These are phyloP conservation scores for Drosophila subpulchrella DNA, from an alignment of 1,140 invertebrate species.

Conservation along the genomic window DNA sequence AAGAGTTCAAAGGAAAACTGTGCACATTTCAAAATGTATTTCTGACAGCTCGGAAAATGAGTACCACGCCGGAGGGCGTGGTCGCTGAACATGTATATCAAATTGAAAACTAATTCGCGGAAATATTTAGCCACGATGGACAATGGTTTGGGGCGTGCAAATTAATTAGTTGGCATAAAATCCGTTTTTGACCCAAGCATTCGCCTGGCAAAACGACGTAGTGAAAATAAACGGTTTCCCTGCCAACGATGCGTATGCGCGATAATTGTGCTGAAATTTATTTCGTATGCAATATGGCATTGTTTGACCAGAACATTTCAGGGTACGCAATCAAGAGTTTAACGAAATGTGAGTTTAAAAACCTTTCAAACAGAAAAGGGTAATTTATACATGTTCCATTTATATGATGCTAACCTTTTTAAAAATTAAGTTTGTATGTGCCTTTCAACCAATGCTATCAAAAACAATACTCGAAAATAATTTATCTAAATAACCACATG, in stretches of 20 bases:
- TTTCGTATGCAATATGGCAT: background rate
- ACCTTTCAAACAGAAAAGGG: too few relatives aligned
- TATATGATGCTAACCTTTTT: too few relatives aligned
- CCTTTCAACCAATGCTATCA: too few relatives aligned
- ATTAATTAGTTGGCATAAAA: slow-evolving; percentile 61
- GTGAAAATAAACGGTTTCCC: background rate
- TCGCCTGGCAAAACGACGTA: background rate
- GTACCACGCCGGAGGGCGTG: slow-evolving; percentile 16
- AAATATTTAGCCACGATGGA: slow-evolving; percentile 18
- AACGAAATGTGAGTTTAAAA: background rate
- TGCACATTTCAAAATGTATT: slow-evolving; percentile 29
- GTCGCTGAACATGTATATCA: slow-evolving; percentile 8
- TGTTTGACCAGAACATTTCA: background rate
- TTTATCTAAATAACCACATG: background rate
- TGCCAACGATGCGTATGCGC: slow-evolving; percentile 40
- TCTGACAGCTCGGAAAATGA: slow-evolving; percentile 9
- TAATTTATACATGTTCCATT: too few relatives aligned
- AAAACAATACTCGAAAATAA: background rate
- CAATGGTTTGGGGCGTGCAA: slow-evolving; percentile 18
- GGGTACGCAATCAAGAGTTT: background rate
- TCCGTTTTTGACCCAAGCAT: slow-evolving; percentile 17
- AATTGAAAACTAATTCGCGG: slow-evolving; percentile 56
- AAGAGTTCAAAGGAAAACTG: slow-evolving; percentile 26
- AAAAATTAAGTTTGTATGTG: too few relatives aligned
- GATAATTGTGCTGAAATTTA: slow-evolving; percentile 24